A percentile compares a stretch with the other conserved stretches of the same genome.
Conservation (phyloP, 2,888 invertebrate species). For the Oxytorus armatus region DNA sequence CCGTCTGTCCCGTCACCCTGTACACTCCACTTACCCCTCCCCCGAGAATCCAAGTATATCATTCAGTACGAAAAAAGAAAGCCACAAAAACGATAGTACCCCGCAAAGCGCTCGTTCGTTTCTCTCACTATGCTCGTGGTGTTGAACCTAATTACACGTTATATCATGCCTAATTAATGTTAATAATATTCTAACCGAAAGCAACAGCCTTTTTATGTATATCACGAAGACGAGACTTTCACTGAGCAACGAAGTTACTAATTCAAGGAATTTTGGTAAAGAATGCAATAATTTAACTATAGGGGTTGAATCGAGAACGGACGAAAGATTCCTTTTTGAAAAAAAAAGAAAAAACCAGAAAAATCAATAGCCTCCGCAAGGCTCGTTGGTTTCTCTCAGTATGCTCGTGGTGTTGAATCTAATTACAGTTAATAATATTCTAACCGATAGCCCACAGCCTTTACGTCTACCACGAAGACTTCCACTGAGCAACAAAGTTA, state of each 20-base stretch:
- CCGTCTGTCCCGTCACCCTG: constrained; percentile 21
- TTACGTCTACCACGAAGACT: background rate
- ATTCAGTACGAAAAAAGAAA: constrained; percentile 8
- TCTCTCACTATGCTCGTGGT: constrained; percentile 6
- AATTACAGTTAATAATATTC: constrained; percentile 20
- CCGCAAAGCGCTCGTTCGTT: constrained; percentile 5
- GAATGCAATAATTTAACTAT: too few species aligned
- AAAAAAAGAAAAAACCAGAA: constrained; percentile 4
- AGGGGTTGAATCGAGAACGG: too few species aligned
- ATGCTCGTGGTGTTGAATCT: constrained; percentile 22
- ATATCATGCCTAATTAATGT: constrained; percentile 31
- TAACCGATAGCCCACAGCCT: background rate
- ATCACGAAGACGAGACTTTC: background rate
- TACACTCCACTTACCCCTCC: background rate
- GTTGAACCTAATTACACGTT: constrained; percentile 38
- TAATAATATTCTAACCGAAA: background rate
- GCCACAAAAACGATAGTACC: background rate
- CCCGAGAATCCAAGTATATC: constrained; percentile 3
- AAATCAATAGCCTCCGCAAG: background rate
- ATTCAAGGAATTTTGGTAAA: too few species aligned
- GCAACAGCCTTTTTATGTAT: background rate
- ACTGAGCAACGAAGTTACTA: background rate
- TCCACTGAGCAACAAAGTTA: background rate
- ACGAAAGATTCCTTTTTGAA: too few species aligned
- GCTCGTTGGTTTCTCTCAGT: constrained; percentile 7